A percentile compares a stretch with the other conserved stretches of the same genome.
phyloP scores from a whole-genome alignment of 1,140 invertebrate genomes.

The Frieseomelitta varia region DNA sequence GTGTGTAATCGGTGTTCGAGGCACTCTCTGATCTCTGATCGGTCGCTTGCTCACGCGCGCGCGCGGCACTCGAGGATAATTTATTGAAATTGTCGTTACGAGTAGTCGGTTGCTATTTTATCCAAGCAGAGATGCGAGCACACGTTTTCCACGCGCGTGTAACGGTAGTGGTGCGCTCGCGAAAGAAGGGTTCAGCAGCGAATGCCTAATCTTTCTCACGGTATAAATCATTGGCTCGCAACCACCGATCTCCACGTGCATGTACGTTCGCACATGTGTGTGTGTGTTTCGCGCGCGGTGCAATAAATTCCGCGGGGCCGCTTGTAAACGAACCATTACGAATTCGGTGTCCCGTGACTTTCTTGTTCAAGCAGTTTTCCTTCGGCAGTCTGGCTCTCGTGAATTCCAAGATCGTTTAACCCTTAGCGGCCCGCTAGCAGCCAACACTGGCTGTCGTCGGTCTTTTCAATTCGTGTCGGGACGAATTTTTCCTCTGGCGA shows the following conservation, averaged over 20 bases:
- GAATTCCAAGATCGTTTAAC: slow-evolving; percentile 20
- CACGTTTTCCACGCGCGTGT: slow-evolving; percentile 13
- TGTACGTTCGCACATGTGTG: neutral
- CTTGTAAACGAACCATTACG: slow-evolving; percentile 52
- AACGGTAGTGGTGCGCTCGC: slow-evolving; percentile 29
- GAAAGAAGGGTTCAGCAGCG: slow-evolving; percentile 23
- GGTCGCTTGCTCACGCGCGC: neutral
- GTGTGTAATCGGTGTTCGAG: slow-evolving; percentile 38
- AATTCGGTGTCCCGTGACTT: slow-evolving; percentile 45
- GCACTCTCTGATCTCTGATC: slow-evolving; percentile 37
- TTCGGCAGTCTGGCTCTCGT: neutral
- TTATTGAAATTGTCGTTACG: slow-evolving; percentile 46
- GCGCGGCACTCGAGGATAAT: slow-evolving; percentile 31
- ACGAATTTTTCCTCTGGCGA: neutral
- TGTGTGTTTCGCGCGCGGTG: neutral
- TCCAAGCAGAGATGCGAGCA: neutral
- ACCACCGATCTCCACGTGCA: neutral
- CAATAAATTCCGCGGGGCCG: slow-evolving; percentile 41
- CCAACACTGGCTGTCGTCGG: neutral
- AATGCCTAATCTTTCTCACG: slow-evolving; percentile 55
- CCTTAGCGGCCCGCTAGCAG: neutral
- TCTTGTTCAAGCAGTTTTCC: neutral
- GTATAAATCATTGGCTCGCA: slow-evolving; percentile 50
- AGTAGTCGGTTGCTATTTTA: slow-evolving; percentile 42
- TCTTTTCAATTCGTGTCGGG: neutral